Evolutionary conservation across 2,888 invertebrate genomes (phyloP).

Genomic region (Leptinotarsa peninsularis): DNA sequence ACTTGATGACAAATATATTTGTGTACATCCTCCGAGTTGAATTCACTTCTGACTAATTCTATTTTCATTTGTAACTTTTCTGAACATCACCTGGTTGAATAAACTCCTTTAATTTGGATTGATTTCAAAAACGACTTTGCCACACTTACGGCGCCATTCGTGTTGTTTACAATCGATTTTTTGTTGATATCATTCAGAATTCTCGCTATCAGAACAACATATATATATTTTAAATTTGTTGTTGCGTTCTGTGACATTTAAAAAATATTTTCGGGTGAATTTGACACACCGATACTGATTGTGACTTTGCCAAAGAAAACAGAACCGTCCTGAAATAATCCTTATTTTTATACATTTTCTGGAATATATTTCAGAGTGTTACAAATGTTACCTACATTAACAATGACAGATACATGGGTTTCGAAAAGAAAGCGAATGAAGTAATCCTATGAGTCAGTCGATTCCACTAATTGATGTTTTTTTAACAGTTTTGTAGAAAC

Average conservation of each 20-base stretch:
- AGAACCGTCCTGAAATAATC: background rate
- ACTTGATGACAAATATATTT: no score
- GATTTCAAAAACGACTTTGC: background rate
- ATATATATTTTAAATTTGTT: background rate
- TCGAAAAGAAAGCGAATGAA: background rate
- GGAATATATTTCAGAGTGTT: background rate
- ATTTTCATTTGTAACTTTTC: conserved; percentile 1
- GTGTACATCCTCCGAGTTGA: background rate
- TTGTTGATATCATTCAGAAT: background rate
- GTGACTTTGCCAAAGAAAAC: conserved; percentile 13
- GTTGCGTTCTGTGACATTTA: background rate
- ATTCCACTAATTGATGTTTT: no score
- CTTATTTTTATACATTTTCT: conserved; percentile 9
- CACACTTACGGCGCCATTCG: background rate
- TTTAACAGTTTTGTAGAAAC: no score
- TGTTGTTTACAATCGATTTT: background rate
- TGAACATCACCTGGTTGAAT: conserved; percentile 7
- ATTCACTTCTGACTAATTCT: conserved; percentile 2
- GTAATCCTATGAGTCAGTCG: no score
- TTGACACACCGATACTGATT: background rate
- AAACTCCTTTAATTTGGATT: background rate
- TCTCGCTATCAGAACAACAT: background rate
- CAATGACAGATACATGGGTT: background rate
- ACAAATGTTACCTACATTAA: background rate
- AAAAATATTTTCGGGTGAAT: background rate